Percentiles rank a stretch among this genome's conserved stretches.
Conservation (phyloP, 1,140 invertebrate species). For the Drosophila sturtevanti region DNA sequence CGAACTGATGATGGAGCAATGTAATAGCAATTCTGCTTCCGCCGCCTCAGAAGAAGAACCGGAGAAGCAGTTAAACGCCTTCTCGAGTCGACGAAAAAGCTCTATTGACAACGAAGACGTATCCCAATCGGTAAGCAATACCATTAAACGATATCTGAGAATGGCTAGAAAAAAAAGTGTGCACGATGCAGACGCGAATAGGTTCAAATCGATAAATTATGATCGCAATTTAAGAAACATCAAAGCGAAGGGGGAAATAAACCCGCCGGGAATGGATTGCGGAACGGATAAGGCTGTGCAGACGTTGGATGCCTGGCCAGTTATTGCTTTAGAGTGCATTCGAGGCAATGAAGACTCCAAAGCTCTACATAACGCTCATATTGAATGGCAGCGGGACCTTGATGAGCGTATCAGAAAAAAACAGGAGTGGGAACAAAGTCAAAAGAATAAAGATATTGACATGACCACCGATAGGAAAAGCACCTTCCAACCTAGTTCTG, state of each 20-base stretch:
- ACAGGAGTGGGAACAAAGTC: constrained; percentile 47
- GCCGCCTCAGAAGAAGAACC: constrained; percentile 63
- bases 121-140: constrained; percentile 92
- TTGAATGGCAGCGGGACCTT: constrained; percentile 58
- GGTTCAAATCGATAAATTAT: constrained; percentile 94
- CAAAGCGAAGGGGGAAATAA: constrained; percentile 90
- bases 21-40: constrained; percentile 46
- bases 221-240: constrained; percentile 92
- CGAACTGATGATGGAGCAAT: constrained; percentile 23
- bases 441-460: background rate
- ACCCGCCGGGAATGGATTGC: constrained; percentile 88
- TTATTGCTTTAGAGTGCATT: constrained; percentile 79
- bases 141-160: constrained; percentile 91
- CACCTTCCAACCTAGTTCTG: background rate
- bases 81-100: constrained; percentile 84
- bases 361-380: constrained; percentile 49
- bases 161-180: constrained; percentile 94
- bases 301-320: constrained; percentile 89
- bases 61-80: constrained; percentile 12
- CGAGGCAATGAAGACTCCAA: constrained; percentile 51
- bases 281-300: constrained; percentile 89
- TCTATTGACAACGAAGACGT: constrained; percentile 92
- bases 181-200: constrained; percentile 88
- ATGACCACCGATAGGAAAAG: background rate
- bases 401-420: constrained; percentile 55